Percentiles rank a stretch among this genome's conserved stretches.
phyloP scores from a whole-genome alignment of 2,113 vertebrate genomes.

The Lasiurus borealis region DNA sequence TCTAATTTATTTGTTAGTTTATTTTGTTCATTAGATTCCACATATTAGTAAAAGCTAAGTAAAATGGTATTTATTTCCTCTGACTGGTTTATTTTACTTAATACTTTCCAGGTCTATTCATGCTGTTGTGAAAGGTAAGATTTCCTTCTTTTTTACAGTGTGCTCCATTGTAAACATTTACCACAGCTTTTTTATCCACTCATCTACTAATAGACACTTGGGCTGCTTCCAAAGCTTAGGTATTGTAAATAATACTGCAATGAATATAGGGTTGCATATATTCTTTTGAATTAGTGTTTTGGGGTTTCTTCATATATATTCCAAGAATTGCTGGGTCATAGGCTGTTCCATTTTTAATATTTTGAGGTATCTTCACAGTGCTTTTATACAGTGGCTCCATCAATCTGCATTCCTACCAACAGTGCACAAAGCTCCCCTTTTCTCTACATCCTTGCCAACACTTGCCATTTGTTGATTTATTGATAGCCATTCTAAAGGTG shows the following conservation, averaged over 20 bases:
- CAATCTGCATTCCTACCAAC: neutral
- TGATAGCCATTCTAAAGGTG: neutral
- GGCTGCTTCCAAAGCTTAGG: neutral
- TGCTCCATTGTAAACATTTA: neutral
- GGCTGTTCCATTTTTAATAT: neutral
- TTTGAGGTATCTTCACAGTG: neutral
- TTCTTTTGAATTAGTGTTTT: neutral
- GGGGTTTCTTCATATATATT: neutral
- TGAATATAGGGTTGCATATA: neutral
- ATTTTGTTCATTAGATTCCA: neutral
- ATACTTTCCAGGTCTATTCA: neutral
- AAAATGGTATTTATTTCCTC: neutral
- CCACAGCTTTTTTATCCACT: neutral
- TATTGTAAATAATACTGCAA: neutral
- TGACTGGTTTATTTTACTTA: neutral
- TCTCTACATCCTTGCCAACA: neutral
- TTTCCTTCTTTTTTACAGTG: neutral
- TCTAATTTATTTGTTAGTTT: neutral
- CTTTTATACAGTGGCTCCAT: neutral
- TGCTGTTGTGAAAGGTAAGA: neutral
- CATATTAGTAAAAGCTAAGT: neutral
- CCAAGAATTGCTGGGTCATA: neutral
- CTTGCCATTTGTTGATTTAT: neutral
- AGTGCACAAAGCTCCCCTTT: neutral
- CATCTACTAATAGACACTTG: neutral